These are phyloP conservation scores for Ophion ellenae DNA, from an alignment of 2,888 invertebrate genomes.

Conservation along the genomic window DNA sequence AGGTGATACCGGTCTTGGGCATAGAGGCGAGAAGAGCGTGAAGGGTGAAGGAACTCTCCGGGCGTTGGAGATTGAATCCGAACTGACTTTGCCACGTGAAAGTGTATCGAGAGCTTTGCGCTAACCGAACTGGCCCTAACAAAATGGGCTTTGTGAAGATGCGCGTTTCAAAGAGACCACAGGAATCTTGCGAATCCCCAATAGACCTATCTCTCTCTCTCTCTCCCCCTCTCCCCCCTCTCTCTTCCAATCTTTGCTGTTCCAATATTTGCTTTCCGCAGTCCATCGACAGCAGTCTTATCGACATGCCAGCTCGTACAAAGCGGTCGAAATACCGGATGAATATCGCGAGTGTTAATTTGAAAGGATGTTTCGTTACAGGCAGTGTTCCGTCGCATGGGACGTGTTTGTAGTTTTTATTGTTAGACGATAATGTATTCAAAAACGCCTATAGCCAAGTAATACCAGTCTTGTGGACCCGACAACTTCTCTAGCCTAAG, in stretches of 20 bases:
- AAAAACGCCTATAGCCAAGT: no score
- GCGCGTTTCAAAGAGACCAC: constrained; percentile 43
- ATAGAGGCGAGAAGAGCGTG: background rate
- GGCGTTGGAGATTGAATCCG: constrained; percentile 52
- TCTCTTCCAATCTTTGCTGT: background rate
- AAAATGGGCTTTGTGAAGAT: constrained; percentile 43
- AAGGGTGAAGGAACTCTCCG: background rate
- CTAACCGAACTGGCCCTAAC: constrained; percentile 34
- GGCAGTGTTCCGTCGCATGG: background rate
- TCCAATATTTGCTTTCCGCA: background rate
- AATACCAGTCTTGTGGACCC: no score
- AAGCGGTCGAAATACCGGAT: constrained; percentile 17
- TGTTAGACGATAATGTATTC: no score
- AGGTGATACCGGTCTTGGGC: background rate
- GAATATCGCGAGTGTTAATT: constrained; percentile 9
- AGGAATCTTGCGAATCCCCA: constrained; percentile 32
- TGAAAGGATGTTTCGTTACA: constrained; percentile 20
- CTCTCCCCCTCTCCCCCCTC: background rate
- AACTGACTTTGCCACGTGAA: constrained; percentile 25
- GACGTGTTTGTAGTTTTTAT: no score
- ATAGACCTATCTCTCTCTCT: constrained; percentile 9
- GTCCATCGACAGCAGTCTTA: constrained; percentile 4
- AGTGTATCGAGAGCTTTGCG: constrained; percentile 30
- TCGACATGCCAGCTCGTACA: constrained; percentile 4
- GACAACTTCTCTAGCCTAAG: no score